Percentiles rank a stretch among this genome's conserved stretches.
These are phyloP conservation scores for Linnaemya tessellans DNA, from an alignment of 2,888 invertebrate species.

Conservation along the genomic window DNA sequence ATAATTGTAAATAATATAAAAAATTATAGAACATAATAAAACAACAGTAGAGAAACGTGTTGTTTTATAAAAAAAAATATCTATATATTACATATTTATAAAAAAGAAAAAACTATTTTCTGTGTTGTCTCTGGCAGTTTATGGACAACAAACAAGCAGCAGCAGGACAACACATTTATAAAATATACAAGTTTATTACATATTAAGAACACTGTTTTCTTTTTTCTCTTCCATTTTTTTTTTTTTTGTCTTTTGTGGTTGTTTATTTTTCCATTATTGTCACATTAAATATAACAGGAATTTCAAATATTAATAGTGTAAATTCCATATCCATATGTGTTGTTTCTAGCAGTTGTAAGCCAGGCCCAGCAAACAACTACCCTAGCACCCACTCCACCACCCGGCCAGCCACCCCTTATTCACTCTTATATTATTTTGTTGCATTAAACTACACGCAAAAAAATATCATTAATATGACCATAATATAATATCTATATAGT, in stretches of 20 bases:
- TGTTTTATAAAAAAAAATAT: slow-evolving; percentile 12
- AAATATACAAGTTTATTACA: slow-evolving; percentile 12
- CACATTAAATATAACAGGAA: slow-evolving; percentile 34
- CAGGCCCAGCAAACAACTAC: background rate
- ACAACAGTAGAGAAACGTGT: slow-evolving; percentile 15
- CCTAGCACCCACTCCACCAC: background rate
- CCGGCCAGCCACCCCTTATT: background rate
- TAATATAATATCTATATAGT: no score
- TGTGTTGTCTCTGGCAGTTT: slow-evolving; percentile 18
- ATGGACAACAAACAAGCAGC: slow-evolving; percentile 8
- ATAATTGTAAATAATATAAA: slow-evolving; percentile 30
- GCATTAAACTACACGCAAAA: no score
- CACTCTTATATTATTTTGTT: no score
- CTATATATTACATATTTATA: background rate
- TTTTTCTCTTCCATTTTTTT: background rate
- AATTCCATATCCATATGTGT: background rate
- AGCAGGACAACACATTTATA: slow-evolving; percentile 15
- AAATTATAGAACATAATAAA: slow-evolving; percentile 32
- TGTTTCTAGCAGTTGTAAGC: background rate
- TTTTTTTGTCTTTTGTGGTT: background rate
- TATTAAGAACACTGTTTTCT: slow-evolving; percentile 2
- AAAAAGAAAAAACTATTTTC: background rate
- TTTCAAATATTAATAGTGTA: slow-evolving; percentile 13
- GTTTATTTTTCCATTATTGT: slow-evolving; percentile 21
- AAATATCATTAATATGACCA: no score